phyloP scores from a whole-genome alignment of 1,140 invertebrate species.

The Piezodorus guildinii region DNA sequence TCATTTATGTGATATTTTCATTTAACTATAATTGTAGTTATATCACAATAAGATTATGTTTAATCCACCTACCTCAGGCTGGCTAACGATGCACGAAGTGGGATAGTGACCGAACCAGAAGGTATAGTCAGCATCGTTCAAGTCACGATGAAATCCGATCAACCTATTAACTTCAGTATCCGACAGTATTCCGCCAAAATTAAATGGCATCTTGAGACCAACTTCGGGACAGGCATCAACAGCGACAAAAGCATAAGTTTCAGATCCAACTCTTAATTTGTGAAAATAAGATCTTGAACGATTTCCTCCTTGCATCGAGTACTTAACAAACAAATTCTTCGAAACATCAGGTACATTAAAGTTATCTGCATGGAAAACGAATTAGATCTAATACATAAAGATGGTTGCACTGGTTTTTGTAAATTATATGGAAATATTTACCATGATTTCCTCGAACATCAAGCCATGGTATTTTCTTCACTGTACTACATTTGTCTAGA shows the following conservation, averaged over 20 bases:
- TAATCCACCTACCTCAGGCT: constrained; percentile 26
- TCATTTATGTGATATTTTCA: no score
- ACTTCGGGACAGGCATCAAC: constrained; percentile 78
- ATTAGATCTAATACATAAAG: background rate
- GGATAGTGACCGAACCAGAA: constrained; percentile 91
- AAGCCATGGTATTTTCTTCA: constrained; percentile 60
- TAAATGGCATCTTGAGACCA: constrained; percentile 77
- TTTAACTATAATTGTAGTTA: no score
- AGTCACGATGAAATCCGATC: constrained; percentile 38
- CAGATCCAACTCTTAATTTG: constrained; percentile 31
- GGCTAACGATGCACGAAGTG: constrained; percentile 68
- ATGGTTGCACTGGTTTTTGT: background rate
- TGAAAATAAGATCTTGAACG: constrained; percentile 69
- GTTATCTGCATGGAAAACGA: constrained; percentile 57
- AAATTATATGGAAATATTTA: constrained; percentile 32
- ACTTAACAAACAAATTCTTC: constrained; percentile 68
- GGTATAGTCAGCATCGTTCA: constrained; percentile 37
- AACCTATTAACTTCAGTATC: constrained; percentile 45
- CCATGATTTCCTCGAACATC: constrained; percentile 93
- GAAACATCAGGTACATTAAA: constrained; percentile 65
- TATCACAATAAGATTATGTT: no score
- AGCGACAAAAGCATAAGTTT: constrained; percentile 67
- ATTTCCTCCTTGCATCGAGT: constrained; percentile 62
- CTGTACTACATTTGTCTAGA: constrained; percentile 53
- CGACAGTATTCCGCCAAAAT: constrained; percentile 73